Evolutionary conservation across 2,113 vertebrate species (phyloP).

Genomic region (Xiphorhynchus elegans): DNA sequence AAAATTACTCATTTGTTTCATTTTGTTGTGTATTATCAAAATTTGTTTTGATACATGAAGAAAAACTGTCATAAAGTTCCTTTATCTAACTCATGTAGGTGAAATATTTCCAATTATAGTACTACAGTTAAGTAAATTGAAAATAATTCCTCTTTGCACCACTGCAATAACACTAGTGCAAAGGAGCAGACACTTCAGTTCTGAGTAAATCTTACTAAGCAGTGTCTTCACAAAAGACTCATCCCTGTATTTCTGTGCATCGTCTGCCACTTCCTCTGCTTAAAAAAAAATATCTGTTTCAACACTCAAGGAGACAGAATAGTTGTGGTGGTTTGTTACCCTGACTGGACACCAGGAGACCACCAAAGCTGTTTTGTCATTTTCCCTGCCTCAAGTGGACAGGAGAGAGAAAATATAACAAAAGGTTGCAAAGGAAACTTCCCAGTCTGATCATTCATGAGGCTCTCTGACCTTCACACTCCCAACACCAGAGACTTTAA

Average conservation of each 20-base stretch:
- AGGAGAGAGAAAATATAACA: fast-evolving
- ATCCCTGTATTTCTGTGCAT: not conserved
- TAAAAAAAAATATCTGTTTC: not conserved
- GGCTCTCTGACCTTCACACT: not conserved
- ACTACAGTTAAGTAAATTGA: not conserved
- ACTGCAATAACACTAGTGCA: not conserved
- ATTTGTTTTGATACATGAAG: not conserved
- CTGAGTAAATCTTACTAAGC: not conserved
- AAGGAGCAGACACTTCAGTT: not conserved
- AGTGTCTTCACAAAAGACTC: not conserved
- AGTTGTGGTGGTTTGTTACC: not conserved
- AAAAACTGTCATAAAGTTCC: not conserved
- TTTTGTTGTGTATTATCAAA: not conserved
- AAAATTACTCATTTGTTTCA: not conserved
- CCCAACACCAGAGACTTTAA: not conserved
- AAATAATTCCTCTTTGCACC: not conserved
- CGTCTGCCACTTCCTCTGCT: not conserved
- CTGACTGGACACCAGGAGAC: too few species aligned
- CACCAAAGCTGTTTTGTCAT: fast-evolving
- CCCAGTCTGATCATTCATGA: not conserved
- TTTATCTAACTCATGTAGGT: not conserved
- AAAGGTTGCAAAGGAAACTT: not conserved
- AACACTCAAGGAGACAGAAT: not conserved
- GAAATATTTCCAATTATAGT: not conserved
- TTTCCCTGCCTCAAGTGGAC: not conserved